These are phyloP conservation scores for Phallusia fumigata DNA, from an alignment of 23 tunicate species.

Conservation along the genomic window DNA sequence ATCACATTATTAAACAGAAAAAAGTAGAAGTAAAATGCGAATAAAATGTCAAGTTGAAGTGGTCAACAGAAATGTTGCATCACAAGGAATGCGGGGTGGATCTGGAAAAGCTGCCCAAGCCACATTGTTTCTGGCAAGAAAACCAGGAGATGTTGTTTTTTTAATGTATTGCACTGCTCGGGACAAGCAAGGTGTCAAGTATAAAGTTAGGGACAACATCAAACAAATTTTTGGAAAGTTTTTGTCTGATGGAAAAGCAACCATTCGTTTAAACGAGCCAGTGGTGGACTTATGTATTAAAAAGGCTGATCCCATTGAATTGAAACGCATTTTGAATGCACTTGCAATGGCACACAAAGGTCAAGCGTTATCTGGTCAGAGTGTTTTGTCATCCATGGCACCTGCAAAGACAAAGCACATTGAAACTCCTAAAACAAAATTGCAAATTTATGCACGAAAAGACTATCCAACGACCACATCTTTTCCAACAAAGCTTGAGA, in stretches of 20 bases:
- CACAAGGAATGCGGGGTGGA: conserved; percentile 33
- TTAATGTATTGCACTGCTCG: conserved; percentile 64
- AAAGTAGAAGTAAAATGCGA: conserved; percentile 28
- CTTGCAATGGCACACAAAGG: conserved; percentile 50
- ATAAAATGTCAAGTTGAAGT: conserved; percentile 59
- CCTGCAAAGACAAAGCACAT: conserved; percentile 58
- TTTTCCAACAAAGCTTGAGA: conserved; percentile 61
- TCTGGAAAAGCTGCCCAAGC: conserved; percentile 50
- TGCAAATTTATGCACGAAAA: too few species aligned
- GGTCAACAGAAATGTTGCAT: conserved; percentile 34
- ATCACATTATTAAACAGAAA: too few species aligned
- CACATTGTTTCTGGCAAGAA: conserved; percentile 44
- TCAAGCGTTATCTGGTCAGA: conserved; percentile 33
- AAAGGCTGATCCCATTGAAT: conserved; percentile 52
- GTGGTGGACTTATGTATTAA: conserved; percentile 51
- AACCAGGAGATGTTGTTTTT: conserved; percentile 35
- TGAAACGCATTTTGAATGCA: conserved; percentile 50
- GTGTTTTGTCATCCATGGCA: conserved; percentile 56
- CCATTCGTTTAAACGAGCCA: conserved; percentile 66
- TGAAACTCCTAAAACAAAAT: too few species aligned
- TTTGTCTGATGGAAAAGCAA: conserved; percentile 71
- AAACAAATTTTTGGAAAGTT: conserved; percentile 44
- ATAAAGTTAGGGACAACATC: conserved; percentile 43
- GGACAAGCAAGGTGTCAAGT: conserved; percentile 51
- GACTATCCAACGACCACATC: conserved; percentile 40